Base-by-base conservation (phyloP, 92 coral and sea anemone genomes). In the Porites evermanni region DNA sequence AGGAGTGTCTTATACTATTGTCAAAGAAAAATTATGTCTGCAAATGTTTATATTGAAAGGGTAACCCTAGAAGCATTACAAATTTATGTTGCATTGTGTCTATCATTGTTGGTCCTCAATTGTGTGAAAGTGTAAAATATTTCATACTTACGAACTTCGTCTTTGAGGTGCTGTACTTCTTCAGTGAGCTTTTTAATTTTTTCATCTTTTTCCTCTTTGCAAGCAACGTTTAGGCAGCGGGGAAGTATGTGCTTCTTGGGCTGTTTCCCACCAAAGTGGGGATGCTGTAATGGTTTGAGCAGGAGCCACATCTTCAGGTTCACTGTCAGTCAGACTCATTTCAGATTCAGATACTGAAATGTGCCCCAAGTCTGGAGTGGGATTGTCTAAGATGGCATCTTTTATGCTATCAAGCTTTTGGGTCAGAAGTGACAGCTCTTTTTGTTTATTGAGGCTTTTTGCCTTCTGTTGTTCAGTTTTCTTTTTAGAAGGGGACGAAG, bases 191-290 rank as follows among this genome's bases (percentile, higher is more conserved):
- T 79, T 7, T 12, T 10, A 19, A 87, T 87, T 87, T 79, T 87
- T 1, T 19, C 26, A 9, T 50, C 18, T 13, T 87, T 87, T 53
- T 79, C 81, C 64, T 87, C 81, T 72, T 79, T 87, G 74, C 86
- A 87, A 1, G 17, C 50, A 12, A 63, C 67, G 52, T 87, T 87
- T 12, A 79, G 23, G 50, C 86, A 87, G 20, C 64, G 24, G 0
- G 23, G 84, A 32, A 84, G 83, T 77, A 78, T 6, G 1, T 6
- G 78, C 23, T 38, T 54, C 29, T 85, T 85, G 52, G 83, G 89
- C 16, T 66, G 50, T 56, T 86, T 86, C 61, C 84, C 89, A 24
- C 84, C 89, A 53, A 77, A 86, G 61, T 78, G 76, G 51, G 89
- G 89, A 23, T 86, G 84, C 23, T 83, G 80, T 72, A 73, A 83